Conservation (phyloP, 1,140 invertebrate genomes). For the Drosophila murphyi region DNA sequence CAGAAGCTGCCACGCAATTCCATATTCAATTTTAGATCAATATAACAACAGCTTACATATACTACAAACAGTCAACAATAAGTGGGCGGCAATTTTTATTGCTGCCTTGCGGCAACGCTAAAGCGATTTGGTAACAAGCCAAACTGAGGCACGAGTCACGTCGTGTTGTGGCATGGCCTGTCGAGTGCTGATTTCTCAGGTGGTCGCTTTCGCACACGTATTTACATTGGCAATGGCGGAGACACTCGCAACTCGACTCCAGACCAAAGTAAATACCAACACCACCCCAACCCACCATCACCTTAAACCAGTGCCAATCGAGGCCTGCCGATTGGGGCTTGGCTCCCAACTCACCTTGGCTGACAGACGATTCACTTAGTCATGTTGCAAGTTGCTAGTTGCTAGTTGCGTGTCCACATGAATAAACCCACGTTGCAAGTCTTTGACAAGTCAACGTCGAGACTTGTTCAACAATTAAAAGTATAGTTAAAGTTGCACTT, state of each 20-base stretch:
- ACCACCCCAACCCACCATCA: neutral
- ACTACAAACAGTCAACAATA: conserved; percentile 47
- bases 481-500: conserved; percentile 53
- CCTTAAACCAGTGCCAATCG: neutral
- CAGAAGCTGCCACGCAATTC: conserved; percentile 51
- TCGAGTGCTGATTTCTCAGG: conserved; percentile 50
- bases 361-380: conserved; percentile 45
- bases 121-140: conserved; percentile 24
- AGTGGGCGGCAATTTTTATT: conserved; percentile 64
- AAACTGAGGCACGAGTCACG: neutral
- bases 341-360: conserved; percentile 17
- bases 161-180: neutral
- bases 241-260: neutral
- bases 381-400: conserved; percentile 20
- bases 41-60: conserved; percentile 35
- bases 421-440: conserved; percentile 41
- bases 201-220: conserved; percentile 72
- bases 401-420: conserved; percentile 31
- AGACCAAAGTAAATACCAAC: neutral
- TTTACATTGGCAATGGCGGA: conserved; percentile 57
- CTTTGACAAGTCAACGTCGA: conserved; percentile 22
- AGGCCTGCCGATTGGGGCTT: neutral
- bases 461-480: conserved; percentile 66
- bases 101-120: conserved; percentile 36
- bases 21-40: conserved; percentile 74